A percentile compares a stretch with the other conserved stretches of the same genome.
Conservation (phyloP, 2,113 vertebrate genomes). For the Struthidea cinerea region DNA sequence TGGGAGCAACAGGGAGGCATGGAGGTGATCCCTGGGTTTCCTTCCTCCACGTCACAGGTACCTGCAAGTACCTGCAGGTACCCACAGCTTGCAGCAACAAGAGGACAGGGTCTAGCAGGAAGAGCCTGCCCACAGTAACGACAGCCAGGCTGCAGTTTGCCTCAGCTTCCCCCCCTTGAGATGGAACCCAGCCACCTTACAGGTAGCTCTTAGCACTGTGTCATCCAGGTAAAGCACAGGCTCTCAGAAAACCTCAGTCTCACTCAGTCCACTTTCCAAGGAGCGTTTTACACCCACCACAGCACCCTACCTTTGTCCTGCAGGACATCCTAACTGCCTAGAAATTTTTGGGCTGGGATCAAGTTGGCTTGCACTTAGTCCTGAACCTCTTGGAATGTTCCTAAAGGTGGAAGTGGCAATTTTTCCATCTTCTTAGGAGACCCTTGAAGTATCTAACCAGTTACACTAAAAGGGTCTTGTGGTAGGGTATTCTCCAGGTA, state of each 20-base stretch:
- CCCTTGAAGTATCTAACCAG: neutral
- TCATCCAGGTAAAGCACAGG: neutral
- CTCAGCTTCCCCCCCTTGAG: neutral
- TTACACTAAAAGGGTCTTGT: neutral
- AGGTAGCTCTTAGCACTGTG: neutral
- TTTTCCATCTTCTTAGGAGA: neutral
- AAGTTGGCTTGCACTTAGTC: neutral
- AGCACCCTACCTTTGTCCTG: neutral
- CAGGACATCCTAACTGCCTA: neutral
- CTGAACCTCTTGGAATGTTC: neutral
- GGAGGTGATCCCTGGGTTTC: neutral
- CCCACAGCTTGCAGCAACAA: neutral
- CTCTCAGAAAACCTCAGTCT: neutral
- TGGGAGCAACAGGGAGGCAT: neutral
- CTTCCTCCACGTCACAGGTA: neutral
- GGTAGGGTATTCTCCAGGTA: neutral
- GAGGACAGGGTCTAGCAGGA: accelerated
- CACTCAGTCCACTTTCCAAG: neutral
- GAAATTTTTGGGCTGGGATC: neutral
- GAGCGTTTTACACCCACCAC: neutral
- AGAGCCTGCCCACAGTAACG: neutral
- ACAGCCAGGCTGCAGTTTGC: neutral
- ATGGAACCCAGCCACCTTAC: neutral
- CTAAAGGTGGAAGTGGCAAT: neutral
- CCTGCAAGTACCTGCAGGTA: neutral